Evolutionary conservation across 2,113 vertebrate genomes (phyloP).

Genomic region (Miniopterus natalensis): DNA sequence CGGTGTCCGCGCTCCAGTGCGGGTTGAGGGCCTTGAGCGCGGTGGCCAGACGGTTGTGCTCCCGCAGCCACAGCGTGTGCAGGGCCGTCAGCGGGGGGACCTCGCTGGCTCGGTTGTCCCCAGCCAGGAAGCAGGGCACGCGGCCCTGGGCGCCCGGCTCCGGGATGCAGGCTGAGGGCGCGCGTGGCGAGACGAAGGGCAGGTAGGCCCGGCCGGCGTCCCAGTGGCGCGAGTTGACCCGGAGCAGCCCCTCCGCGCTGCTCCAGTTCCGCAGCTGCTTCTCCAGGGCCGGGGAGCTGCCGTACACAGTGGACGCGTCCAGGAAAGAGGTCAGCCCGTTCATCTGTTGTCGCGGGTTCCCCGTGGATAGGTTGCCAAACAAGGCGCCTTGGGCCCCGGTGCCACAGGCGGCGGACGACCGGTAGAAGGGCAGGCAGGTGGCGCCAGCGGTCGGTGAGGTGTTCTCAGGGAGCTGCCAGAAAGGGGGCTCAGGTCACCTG

Average conservation of each 20-base stretch:
- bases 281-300: slow-evolving; percentile 87
- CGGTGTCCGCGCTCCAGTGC: slow-evolving; percentile 92
- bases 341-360: slow-evolving; percentile 92
- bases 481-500: background rate
- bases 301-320: slow-evolving; percentile 95
- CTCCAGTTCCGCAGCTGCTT: slow-evolving; percentile 90
- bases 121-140: slow-evolving; percentile 91
- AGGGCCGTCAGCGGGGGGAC: slow-evolving; percentile 89
- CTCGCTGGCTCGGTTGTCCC: slow-evolving; percentile 94
- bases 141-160: slow-evolving; percentile 72
- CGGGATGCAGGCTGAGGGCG: slow-evolving; percentile 89
- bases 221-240: slow-evolving; percentile 86
- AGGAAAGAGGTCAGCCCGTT: slow-evolving; percentile 95
- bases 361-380: slow-evolving; percentile 77
- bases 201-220: slow-evolving; percentile 90
- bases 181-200: slow-evolving; percentile 86
- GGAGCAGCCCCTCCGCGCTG: slow-evolving; percentile 91
- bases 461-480: slow-evolving; percentile 87
- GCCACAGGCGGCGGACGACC: slow-evolving; percentile 91
- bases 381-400: slow-evolving; percentile 63
- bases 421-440: slow-evolving; percentile 93
- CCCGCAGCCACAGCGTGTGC: slow-evolving; percentile 95
- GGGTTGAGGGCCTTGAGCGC: slow-evolving; percentile 89
- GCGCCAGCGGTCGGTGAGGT: slow-evolving; percentile 62
- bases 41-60: slow-evolving; percentile 94